Evolutionary conservation across 1,140 invertebrate genomes (phyloP), one percentile per base, ranked within the genome.

Genomic region (Nasonia vitripennis): DNA sequence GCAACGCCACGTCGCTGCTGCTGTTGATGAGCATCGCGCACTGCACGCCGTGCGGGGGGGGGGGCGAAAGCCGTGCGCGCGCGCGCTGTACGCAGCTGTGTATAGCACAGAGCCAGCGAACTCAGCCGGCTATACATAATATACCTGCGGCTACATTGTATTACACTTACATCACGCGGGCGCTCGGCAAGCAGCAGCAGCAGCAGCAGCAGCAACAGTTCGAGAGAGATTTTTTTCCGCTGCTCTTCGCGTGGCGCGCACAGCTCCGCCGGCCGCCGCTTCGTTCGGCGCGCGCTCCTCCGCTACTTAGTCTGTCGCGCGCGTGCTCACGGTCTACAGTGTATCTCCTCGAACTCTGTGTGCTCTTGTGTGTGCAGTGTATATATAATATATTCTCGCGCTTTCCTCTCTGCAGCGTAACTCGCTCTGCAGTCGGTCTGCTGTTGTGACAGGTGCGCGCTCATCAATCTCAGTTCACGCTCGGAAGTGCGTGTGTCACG

Each of bases 1-100:
- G 45, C 80, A 82, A 82, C 80, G 34, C 6, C 51, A 74, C 70
- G 34, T n/a, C 51, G 37, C 71, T 41, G 45, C 23, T 34, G 31
- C 31, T 23, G 51, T 67, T 27, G 51, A 20, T 17, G 71, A 75
- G 27, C 55, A 17, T 70, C 14, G 73, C 11, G 7, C 17, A 27
- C 27, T 27, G 27, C 20, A 73, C 34, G 27, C 27, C 23, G 10
- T 11, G 7, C 10, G 7, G 17, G 31, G 23, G 68, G 12, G 34
- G 5, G 11, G 11, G 7, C 12, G 34, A 73, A 73, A 73, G 9
- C 14, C 0, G 41, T 17, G 55, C 55, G 20, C 55, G 20, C 55
- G 48, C 48, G 34, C 34, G 34, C 34, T 37, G 34, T 6, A 37
- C 27, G 20, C 2, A 62, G 9, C 27, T 45, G n/a, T n/a, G n/a